These are phyloP conservation scores for Minunthozetes semirufus DNA, from an alignment of 2,888 invertebrate species.

Conservation along the genomic window DNA sequence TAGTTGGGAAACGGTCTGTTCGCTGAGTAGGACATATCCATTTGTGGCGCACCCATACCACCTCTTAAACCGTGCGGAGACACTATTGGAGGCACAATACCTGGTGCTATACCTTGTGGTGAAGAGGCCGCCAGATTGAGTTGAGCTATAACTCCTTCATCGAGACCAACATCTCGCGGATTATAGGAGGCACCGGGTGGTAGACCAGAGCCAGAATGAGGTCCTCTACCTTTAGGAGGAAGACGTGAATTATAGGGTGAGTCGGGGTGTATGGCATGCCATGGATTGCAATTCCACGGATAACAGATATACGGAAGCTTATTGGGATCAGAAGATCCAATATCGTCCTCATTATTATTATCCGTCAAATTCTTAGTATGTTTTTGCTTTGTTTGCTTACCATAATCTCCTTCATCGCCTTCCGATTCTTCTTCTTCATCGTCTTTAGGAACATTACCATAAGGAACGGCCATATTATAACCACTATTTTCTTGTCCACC, in stretches of 20 bases:
- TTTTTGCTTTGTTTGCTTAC: constrained; percentile 5
- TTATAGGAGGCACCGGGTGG: constrained; percentile 36
- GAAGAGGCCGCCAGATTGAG: constrained; percentile 17
- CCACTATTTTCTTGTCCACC: too few species aligned
- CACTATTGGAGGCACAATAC: neutral
- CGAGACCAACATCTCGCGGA: constrained; percentile 34
- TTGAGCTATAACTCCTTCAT: constrained; percentile 33
- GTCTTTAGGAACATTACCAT: neutral
- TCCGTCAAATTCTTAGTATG: neutral
- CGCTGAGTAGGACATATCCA: neutral
- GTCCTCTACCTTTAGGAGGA: constrained; percentile 3
- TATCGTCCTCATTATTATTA: too few species aligned
- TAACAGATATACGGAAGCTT: neutral
- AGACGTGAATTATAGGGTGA: constrained; percentile 17
- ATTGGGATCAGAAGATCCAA: neutral
- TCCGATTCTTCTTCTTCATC: neutral
- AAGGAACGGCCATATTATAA: neutral
- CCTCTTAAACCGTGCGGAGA: neutral
- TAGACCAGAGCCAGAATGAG: constrained; percentile 17
- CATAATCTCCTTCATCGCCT: neutral
- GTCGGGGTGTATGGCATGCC: constrained; percentile 1
- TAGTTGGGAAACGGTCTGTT: neutral
- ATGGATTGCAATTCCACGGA: constrained; percentile 25
- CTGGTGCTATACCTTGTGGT: neutral
- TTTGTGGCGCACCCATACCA: neutral